Percentiles rank a stretch among this genome's conserved stretches.
Evolutionary conservation across 53 echinoderm and acorn worm species (phyloP).

Genomic region (Apostichopus leukothele): DNA sequence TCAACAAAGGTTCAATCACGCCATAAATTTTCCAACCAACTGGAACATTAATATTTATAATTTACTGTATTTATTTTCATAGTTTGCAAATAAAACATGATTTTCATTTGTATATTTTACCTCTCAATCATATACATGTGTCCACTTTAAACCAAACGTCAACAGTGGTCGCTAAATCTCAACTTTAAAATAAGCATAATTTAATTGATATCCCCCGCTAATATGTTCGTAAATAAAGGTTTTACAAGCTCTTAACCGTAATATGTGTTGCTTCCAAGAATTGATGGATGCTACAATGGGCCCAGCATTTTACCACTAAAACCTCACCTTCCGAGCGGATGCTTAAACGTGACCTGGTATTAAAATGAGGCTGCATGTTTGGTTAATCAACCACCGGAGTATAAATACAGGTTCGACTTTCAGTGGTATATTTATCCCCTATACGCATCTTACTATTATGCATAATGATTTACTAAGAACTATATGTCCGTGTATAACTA

Average conservation of each 20-base stretch:
- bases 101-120: not conserved
- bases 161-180: not conserved
- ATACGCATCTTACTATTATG: no score
- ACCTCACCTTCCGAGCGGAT: constrained; percentile 1
- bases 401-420: not conserved
- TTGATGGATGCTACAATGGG: not conserved
- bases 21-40: no score
- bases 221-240: not conserved
- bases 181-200: not conserved
- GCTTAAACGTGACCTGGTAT: not conserved
- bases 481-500: no score
- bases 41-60: not conserved
- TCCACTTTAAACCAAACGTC: not conserved
- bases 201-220: constrained; percentile 17
- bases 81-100: not conserved
- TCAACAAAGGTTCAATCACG: not conserved
- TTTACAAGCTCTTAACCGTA: constrained; percentile 8
- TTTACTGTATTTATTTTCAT: not conserved
- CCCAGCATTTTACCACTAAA: constrained; percentile 1
- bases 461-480: no score
- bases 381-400: not conserved
- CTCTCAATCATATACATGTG: not conserved
- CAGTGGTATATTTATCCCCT: no score
- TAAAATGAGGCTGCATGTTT: not conserved
- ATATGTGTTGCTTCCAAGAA: constrained; percentile 1